Percentiles rank a stretch among this genome's conserved stretches.
Evolutionary conservation across 53 echinoderm and acorn worm genomes (phyloP).

Genomic region (Holothuria scabra): DNA sequence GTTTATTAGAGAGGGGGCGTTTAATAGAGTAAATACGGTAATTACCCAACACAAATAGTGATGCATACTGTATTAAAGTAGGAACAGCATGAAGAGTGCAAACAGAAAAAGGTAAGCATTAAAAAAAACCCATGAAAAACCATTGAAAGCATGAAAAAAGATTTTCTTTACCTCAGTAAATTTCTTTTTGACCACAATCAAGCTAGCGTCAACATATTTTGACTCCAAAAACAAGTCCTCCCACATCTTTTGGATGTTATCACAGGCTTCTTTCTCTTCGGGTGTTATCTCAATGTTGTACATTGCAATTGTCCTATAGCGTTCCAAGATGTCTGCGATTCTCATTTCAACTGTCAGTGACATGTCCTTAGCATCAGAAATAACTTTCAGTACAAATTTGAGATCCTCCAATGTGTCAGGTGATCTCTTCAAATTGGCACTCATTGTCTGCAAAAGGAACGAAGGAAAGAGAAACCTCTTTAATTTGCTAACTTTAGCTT

Average conservation of each 20-base stretch:
- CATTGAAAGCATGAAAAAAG: no score
- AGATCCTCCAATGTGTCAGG: slow-evolving; percentile 97
- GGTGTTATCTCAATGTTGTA: slow-evolving; percentile 78
- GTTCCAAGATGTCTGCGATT: slow-evolving; percentile 92
- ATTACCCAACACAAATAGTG: no score
- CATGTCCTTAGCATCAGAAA: slow-evolving; percentile 93
- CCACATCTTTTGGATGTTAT: slow-evolving; percentile 84
- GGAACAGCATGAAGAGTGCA: no score
- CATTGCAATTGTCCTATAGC: slow-evolving; percentile 94
- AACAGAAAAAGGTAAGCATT: no score
- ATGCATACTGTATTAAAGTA: no score
- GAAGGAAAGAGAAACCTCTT: neutral
- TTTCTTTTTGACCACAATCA: slow-evolving; percentile 97
- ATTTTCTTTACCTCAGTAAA: slow-evolving; percentile 86
- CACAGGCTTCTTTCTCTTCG: slow-evolving; percentile 83
- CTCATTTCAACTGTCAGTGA: slow-evolving; percentile 96
- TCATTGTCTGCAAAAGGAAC: slow-evolving; percentile 58
- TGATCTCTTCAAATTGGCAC: slow-evolving; percentile 82
- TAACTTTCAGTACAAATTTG: slow-evolving; percentile 92
- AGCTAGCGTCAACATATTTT: slow-evolving; percentile 97
- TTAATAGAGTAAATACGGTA: no score
- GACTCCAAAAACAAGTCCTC: slow-evolving; percentile 93
- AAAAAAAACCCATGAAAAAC: no score
- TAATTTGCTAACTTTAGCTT: no score
- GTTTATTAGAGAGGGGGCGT: no score